Conservation (phyloP, 2,113 vertebrate species). For the Callithrix jacchus region DNA sequence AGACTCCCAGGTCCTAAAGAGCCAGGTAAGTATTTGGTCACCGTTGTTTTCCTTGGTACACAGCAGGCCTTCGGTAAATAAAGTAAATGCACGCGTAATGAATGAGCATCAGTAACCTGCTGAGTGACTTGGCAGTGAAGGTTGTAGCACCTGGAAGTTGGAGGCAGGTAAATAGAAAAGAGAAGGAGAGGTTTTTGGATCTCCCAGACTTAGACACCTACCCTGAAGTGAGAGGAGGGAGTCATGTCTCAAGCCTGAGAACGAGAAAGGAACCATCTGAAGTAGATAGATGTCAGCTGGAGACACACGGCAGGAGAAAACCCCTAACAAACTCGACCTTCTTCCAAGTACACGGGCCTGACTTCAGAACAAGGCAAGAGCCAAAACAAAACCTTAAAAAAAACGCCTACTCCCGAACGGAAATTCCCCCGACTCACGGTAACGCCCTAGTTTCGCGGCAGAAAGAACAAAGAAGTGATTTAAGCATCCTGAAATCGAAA, state of each 20-base stretch:
- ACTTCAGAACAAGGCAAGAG: background rate
- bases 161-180: background rate
- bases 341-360: background rate
- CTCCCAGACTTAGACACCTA: background rate
- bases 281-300: background rate
- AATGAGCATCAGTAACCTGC: background rate
- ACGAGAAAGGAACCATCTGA: background rate
- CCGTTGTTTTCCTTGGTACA: background rate
- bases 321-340: background rate
- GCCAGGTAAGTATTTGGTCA: background rate
- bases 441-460: slow-evolving; percentile 27
- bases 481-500: slow-evolving; percentile 54
- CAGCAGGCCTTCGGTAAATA: background rate
- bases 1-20: background rate
- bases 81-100: background rate
- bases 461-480: slow-evolving; percentile 70
- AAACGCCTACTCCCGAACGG: background rate
- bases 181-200: background rate
- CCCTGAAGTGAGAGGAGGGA: background rate
- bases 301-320: background rate
- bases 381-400: background rate
- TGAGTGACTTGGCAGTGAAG: background rate
- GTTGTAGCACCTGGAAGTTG: background rate
- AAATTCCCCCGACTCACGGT: slow-evolving; percentile 9
- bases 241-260: background rate